A percentile compares a stretch with the other conserved stretches of the same genome.
Evolutionary conservation across 2,797 vertebrate genomes (phyloP).

Genomic region (Gephyroberyx darwinii): DNA sequence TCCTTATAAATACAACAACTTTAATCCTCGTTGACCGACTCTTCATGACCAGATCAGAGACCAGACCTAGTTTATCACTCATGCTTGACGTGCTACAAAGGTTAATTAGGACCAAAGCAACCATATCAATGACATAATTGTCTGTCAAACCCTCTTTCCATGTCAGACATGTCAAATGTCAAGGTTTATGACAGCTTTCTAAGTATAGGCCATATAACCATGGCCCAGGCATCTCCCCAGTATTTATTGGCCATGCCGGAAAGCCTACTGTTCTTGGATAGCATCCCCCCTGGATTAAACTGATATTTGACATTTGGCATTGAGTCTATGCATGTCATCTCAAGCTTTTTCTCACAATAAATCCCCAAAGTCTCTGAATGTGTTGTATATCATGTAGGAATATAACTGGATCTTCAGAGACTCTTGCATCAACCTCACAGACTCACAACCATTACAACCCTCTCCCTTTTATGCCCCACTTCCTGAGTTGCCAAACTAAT

Average conservation of each 20-base stretch:
- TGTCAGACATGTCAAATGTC: conserved; percentile 78
- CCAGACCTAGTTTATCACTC: conserved; percentile 43
- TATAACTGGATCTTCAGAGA: conserved; percentile 15
- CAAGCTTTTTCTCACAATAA: conserved; percentile 54
- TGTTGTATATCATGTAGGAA: conserved; percentile 28
- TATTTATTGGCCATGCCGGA: conserved; percentile 69
- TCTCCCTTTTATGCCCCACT: conserved; percentile 42
- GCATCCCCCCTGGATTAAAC: conserved; percentile 73
- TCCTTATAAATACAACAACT: conserved; percentile 45
- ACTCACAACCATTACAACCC: conserved; percentile 48
- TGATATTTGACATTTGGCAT: conserved; percentile 70
- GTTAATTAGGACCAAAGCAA: conserved; percentile 63
- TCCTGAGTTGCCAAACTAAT: conserved; percentile 7
- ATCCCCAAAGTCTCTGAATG: conserved; percentile 42
- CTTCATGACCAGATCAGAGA: conserved; percentile 34
- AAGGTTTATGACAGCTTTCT: conserved; percentile 78
- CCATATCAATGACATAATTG: conserved; percentile 56
- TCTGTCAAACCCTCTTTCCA: conserved; percentile 64
- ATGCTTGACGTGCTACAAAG: conserved; percentile 54
- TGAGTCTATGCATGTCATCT: conserved; percentile 47
- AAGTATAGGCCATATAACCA: conserved; percentile 74
- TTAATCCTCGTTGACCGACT: conserved; percentile 37
- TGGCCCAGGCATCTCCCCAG: conserved; percentile 68
- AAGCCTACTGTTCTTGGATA: conserved; percentile 72
- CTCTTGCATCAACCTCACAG: conserved; percentile 48